These are phyloP conservation scores for Bombylius discolor DNA, from an alignment of 2,888 invertebrate species.

Conservation along the genomic window DNA sequence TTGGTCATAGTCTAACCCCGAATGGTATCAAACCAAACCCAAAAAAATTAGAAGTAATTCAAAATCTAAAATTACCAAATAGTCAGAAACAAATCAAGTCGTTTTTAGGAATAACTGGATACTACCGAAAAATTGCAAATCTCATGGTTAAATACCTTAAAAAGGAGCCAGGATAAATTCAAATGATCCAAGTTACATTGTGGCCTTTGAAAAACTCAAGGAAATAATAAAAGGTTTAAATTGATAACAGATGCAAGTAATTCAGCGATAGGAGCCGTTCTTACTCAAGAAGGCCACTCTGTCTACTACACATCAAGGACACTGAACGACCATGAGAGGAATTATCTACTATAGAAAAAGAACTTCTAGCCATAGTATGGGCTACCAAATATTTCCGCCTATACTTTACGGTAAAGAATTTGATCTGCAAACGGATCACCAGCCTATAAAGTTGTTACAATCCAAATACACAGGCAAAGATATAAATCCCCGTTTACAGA, in stretches of 20 bases:
- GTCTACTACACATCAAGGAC: slow-evolving; percentile 17
- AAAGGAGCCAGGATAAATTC: no score
- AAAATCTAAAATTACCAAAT: no score
- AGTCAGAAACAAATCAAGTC: no score
- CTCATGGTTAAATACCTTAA: no score
- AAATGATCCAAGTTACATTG: no score
- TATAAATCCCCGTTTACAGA: not conserved
- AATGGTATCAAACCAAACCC: no score
- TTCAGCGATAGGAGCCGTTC: not conserved
- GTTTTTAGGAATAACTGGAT: no score
- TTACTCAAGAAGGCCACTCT: slow-evolving; percentile 18
- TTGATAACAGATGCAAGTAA: not conserved
- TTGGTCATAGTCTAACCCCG: no score
- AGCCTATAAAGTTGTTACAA: slow-evolving; percentile 14
- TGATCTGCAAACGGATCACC: slow-evolving; percentile 12
- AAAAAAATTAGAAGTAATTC: no score
- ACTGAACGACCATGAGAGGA: slow-evolving; percentile 1
- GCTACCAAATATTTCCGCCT: slow-evolving; percentile 25
- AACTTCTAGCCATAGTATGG: slow-evolving; percentile 23
- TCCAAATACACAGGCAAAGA: slow-evolving; percentile 2
- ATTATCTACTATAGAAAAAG: slow-evolving; percentile 24
- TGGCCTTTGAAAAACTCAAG: no score
- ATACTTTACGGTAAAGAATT: slow-evolving; percentile 24
- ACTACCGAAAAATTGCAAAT: no score
- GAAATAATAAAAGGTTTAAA: slow-evolving; percentile 2